These are phyloP conservation scores for Stegophylla sp. DNA, from an alignment of 2,888 invertebrate genomes.

Conservation along the genomic window DNA sequence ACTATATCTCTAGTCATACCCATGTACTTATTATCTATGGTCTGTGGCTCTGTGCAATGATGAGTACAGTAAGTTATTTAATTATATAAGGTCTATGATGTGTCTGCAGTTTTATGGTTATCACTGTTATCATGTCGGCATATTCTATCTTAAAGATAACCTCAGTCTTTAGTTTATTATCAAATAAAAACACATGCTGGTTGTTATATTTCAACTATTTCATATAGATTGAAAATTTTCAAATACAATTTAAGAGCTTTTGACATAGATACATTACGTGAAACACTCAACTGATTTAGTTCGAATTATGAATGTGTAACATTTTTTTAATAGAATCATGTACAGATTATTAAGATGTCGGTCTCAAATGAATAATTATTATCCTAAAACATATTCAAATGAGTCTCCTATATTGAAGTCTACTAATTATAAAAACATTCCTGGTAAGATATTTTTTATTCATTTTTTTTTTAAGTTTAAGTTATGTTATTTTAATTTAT, in stretches of 20 bases:
- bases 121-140: too few species aligned
- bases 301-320: constrained; percentile 11
- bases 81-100: too few species aligned
- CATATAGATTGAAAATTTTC: not conserved
- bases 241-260: not conserved
- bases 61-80: too few species aligned
- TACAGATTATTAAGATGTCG: constrained; percentile 43
- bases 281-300: too few species aligned
- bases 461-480: not conserved
- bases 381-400: constrained; percentile 15
- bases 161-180: constrained; percentile 41
- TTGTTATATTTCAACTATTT: too few species aligned
- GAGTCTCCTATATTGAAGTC: not conserved
- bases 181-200: constrained; percentile 25
- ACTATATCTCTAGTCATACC: too few species aligned
- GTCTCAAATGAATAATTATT: constrained; percentile 41
- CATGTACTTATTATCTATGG: too few species aligned
- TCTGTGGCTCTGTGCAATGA: too few species aligned
- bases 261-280: not conserved
- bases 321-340: constrained; percentile 21
- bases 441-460: constrained; percentile 5
- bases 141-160: constrained; percentile 10
- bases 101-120: too few species aligned
- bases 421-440: constrained; percentile 15
- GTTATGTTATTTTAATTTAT: not conserved